These are phyloP conservation scores for Stictocephala bisonia DNA, from an alignment of 2,888 invertebrate genomes.

Conservation along the genomic window DNA sequence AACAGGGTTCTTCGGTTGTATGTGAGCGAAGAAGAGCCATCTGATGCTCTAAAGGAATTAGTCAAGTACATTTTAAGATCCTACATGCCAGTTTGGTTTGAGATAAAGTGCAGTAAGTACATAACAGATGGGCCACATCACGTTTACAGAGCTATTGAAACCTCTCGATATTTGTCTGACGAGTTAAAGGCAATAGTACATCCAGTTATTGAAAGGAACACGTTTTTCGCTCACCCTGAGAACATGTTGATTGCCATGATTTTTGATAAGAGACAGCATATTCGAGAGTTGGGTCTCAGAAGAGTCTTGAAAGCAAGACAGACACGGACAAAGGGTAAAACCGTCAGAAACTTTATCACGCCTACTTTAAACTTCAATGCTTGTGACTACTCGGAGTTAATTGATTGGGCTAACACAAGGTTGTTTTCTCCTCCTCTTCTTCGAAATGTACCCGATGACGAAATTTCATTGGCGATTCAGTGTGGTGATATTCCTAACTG, in stretches of 20 bases:
- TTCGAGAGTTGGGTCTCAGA: neutral
- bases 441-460: neutral
- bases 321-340: conserved; percentile 9
- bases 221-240: conserved; percentile 28
- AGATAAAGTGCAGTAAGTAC: conserved; percentile 31
- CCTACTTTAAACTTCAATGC: neutral
- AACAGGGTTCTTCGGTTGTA: conserved; percentile 35
- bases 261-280: neutral
- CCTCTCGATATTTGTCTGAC: too few relatives aligned
- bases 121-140: conserved; percentile 30
- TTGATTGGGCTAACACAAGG: conserved; percentile 9
- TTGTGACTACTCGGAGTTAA: neutral
- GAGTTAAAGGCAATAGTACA: neutral
- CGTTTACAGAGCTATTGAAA: conserved; percentile 21
- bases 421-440: conserved; percentile 23
- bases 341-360: neutral
- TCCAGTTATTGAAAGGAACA: conserved; percentile 34
- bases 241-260: conserved; percentile 14
- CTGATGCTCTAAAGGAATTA: conserved; percentile 20
- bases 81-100: conserved; percentile 40
- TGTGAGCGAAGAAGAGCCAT: conserved; percentile 17
- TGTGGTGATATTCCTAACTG: neutral
- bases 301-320: conserved; percentile 8
- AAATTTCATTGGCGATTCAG: neutral
- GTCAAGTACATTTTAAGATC: conserved; percentile 6